Evolutionary conservation across 2,888 invertebrate species (phyloP), one percentile per base, ranked within the genome.

Genomic region (Diploptera punctata): DNA sequence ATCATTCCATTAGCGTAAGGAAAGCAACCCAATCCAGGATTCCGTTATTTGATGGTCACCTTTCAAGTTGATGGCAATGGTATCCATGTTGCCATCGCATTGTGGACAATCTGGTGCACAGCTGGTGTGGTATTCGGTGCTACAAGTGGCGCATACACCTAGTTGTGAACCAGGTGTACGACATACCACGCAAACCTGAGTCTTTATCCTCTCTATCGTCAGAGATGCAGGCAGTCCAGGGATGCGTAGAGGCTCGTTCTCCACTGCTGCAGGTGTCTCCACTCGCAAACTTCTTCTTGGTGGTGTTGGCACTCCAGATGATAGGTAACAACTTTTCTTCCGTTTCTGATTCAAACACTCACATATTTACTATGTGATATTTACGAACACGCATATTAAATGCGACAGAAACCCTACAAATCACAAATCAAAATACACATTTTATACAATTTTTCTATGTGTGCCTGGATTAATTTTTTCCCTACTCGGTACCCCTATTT

Each of bases 141-240:
- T 65, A 21, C 65, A 65, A 29, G n/a, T 18, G 3, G 7, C 47
- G 18, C 65, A 65, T 1, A 24, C 29, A 26, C 24, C 26, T 16
- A 65, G 18, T 7, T 4, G 75, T 78, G 78, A 75, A 85, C 87
- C 86, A 79, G 86, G 82, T 77, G 84, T 83, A 77, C 83, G 82
- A 76, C 86, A 86, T 65, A 81, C 79, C 31, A 84, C 81, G 76
- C 86, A 87, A 31, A 82, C 78, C 73, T 81, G 78, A 38, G 81
- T 81, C 72, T 83, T 84, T 70, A 86, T 83, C 73, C 85, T 81
- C 77, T 86, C 86, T 71, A 87, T 86, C 18, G 86, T 86, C n/a
- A 86, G 78, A 52, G 86, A 84, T 74, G 85, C 83, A 1, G 87
- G 86, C 70, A 87, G 79, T 76, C 86, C 85, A 1, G 86, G 85